These are phyloP conservation scores for Tenthredo amoena DNA, from an alignment of 2,888 invertebrate species.

Conservation along the genomic window DNA sequence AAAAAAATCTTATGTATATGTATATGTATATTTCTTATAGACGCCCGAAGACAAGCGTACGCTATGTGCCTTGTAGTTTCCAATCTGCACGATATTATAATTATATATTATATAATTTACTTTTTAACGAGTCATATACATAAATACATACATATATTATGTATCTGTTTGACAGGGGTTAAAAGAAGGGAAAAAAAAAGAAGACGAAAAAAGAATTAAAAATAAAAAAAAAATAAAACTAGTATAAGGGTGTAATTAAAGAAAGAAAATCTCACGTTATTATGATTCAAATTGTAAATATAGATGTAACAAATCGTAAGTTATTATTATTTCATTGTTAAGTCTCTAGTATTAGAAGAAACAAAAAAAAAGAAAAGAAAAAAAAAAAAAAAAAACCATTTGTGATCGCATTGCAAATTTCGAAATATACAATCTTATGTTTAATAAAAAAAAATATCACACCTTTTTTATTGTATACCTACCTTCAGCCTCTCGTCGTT, in stretches of 20 bases:
- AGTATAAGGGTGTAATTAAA: conserved; percentile 26
- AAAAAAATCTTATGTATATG: neutral
- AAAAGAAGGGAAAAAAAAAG: too few species aligned
- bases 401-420: conserved; percentile 64
- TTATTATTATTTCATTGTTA: conserved; percentile 44
- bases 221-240: too few species aligned
- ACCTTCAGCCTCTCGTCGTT: too few species aligned
- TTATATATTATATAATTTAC: neutral
- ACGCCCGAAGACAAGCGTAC: conserved; percentile 35
- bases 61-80: conserved; percentile 43
- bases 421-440: conserved; percentile 64
- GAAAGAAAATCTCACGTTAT: conserved; percentile 49
- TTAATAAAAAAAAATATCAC: conserved; percentile 57
- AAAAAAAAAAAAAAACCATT: conserved; percentile 55
- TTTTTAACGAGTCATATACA: neutral
- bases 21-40: neutral
- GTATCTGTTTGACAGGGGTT: neutral
- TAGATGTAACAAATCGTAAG: conserved; percentile 52
- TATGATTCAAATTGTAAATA: conserved; percentile 52
- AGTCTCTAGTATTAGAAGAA: neutral
- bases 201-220: too few species aligned
- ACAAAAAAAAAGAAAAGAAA: conserved; percentile 53
- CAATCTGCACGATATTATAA: conserved; percentile 43
- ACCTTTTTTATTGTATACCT: neutral
- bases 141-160: neutral